Evolutionary conservation across 2,797 vertebrate species (phyloP), one percentile per base, ranked within the genome.

Genomic region (Cyclopterus lumpus): DNA sequence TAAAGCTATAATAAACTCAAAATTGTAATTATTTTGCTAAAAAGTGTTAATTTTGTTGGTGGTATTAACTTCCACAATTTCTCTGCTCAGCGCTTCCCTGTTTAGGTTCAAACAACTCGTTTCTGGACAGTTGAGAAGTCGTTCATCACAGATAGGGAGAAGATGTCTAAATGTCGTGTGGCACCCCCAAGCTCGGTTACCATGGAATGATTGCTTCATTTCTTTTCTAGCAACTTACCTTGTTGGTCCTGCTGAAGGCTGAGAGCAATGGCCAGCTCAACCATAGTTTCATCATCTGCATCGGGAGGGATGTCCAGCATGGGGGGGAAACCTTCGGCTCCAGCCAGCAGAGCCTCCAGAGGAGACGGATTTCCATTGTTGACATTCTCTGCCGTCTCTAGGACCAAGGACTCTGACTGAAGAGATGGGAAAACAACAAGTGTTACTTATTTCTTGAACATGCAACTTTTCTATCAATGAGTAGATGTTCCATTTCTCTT

Each of bases 251-350:
- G 98, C 78, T 99, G 98, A 49, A 99, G 95, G 91, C 98, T 99
- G 69, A 99, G 94, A 28, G 98, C 98, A 28, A 99, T 99, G 62
- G 98, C 98, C 75, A 99, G 85, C 75, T 99, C 98, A 74, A 99
- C 98, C 98, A 99, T 99, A 55, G 98, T 99, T 94, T 99, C 98
- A 72, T 99, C 98, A 78, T 99, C 98, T 10, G 98, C 98, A 70
- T 99, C 98, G 1, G 98, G 98, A 14, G 98, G 98, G 77, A 99
- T 99, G 91, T 99, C 98, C 91, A 99, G 93, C 97, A 99, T 99
- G 0, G 98, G 98, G 0, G 98, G 98, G 81, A 99, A 99, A 67
- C 98, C 98, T 87, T 99, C 98, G 0, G 98, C 98, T 18, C 98
- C 98, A n/a, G 97, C 98, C 87, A 99, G 93, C 49, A 99, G 93